A percentile compares a stretch with the other conserved stretches of the same genome.
These are phyloP conservation scores for Sinocyclocheilus rhinocerous DNA, from an alignment of 2,113 vertebrate species.

Conservation along the genomic window DNA sequence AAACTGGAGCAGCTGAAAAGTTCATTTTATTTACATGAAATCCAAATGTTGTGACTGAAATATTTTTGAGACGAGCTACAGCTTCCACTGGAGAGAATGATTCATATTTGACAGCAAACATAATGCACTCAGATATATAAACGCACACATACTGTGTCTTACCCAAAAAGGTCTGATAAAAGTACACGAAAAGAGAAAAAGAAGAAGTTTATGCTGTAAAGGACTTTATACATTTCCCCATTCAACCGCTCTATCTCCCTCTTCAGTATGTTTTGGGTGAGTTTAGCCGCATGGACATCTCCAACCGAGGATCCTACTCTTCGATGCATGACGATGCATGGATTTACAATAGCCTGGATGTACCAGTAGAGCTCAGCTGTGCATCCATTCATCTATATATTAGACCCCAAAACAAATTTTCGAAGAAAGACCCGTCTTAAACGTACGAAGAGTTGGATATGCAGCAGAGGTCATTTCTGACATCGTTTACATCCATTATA, in stretches of 20 bases:
- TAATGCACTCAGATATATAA: background rate
- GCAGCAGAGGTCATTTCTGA: conserved; percentile 11
- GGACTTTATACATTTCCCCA: background rate
- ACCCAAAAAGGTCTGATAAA: background rate
- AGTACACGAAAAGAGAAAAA: background rate
- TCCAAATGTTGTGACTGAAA: conserved; percentile 31
- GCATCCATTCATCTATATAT: conserved; percentile 15
- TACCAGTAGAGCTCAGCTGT: conserved; percentile 63
- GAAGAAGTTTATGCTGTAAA: background rate
- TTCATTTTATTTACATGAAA: conserved; percentile 17
- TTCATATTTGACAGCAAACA: conserved; percentile 19
- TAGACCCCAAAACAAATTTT: background rate
- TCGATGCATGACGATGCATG: conserved; percentile 81
- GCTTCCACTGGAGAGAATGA: conserved; percentile 1
- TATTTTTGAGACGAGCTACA: conserved; percentile 20
- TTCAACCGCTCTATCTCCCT: conserved; percentile 11
- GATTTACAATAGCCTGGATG: conserved; percentile 69
- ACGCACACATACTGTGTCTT: background rate
- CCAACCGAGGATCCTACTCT: conserved; percentile 49
- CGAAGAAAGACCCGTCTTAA: background rate
- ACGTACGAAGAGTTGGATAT: conserved; percentile 8
- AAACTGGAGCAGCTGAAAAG: conserved; percentile 51
- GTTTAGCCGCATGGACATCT: conserved; percentile 45
- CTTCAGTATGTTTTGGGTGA: conserved; percentile 18
- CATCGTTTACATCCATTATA: conserved; percentile 27